phyloP scores from a whole-genome alignment of 2,888 invertebrate species.

The Andrena fulva region DNA sequence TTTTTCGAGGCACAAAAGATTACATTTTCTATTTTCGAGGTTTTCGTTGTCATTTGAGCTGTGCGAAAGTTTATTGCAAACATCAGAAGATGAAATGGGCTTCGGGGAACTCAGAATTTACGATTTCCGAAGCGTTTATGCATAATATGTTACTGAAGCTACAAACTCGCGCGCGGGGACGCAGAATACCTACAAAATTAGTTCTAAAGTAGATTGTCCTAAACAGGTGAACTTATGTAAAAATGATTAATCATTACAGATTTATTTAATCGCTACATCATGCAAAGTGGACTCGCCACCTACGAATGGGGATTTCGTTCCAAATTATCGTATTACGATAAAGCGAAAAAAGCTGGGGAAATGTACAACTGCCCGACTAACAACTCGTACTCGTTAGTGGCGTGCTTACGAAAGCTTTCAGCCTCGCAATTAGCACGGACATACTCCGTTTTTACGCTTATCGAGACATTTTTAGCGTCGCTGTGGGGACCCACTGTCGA shows the following conservation, averaged over 20 bases:
- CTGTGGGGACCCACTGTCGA: not conserved
- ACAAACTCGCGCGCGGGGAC: too few species aligned
- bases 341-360: not conserved
- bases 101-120: too few species aligned
- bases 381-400: not conserved
- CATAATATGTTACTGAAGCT: too few species aligned
- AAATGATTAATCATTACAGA: not conserved
- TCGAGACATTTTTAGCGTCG: not conserved
- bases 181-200: too few species aligned
- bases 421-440: not conserved
- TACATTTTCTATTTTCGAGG: too few species aligned
- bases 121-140: too few species aligned
- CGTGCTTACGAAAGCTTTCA: not conserved
- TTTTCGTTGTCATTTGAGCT: too few species aligned
- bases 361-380: not conserved
- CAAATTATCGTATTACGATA: not conserved
- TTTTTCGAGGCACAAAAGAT: too few species aligned
- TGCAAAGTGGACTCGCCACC: not conserved
- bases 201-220: not conserved
- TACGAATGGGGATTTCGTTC: not conserved
- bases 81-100: too few species aligned
- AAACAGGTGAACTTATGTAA: not conserved
- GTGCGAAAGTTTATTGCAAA: too few species aligned
- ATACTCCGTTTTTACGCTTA: not conserved
- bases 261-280: not conserved